Conservation (phyloP, 64 coral and sea anemone species). For the Acropora yongei region DNA sequence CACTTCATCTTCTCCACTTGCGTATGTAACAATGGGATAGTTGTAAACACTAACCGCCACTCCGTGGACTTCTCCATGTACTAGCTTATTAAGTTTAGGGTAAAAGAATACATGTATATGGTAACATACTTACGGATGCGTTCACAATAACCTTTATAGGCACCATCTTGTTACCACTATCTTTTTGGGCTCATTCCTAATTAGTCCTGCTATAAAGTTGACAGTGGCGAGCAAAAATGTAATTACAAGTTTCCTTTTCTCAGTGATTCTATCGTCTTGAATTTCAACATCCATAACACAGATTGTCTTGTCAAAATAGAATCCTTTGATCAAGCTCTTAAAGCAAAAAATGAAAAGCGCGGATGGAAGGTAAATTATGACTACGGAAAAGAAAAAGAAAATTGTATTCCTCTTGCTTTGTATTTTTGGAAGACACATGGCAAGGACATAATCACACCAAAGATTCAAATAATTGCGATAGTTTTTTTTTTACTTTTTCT, state of each 20-base stretch:
- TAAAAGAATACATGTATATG: too few relatives aligned
- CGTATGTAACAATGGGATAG: too few relatives aligned
- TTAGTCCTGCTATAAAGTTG: background rate
- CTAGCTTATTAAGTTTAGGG: too few relatives aligned
- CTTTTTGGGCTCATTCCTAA: too few relatives aligned
- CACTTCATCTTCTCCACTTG: too few relatives aligned
- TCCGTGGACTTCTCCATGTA: too few relatives aligned
- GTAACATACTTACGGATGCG: too few relatives aligned
- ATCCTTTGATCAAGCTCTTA: background rate
- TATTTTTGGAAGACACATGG: background rate
- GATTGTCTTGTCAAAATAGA: conserved; percentile 48
- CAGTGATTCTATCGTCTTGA: background rate
- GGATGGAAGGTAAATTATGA: background rate
- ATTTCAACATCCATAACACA: background rate
- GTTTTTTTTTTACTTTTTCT: background rate
- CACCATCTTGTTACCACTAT: too few relatives aligned
- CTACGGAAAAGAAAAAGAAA: conserved; percentile 1
- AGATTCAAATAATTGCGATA: background rate
- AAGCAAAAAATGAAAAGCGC: conserved; percentile 17
- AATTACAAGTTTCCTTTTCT: conserved; percentile 31
- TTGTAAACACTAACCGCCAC: too few relatives aligned
- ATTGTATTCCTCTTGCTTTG: background rate
- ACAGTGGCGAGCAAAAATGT: background rate
- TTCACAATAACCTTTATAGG: too few relatives aligned
- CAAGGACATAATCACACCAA: background rate